Conservation (phyloP, 2,888 invertebrate species). For the Microplitis deprimator region DNA sequence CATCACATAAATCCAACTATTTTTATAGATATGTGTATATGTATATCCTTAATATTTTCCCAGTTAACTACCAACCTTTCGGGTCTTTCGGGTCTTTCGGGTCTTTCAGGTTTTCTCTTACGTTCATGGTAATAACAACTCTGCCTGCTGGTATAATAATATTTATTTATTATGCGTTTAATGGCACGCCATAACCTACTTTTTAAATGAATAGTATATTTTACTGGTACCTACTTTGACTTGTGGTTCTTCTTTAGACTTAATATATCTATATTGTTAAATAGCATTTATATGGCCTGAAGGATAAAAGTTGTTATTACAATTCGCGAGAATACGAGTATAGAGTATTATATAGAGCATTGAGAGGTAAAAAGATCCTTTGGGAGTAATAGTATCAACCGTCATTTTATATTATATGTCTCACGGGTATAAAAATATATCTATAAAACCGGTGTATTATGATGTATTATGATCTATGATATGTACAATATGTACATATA, state of each 20-base stretch:
- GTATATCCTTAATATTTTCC: conserved; percentile 23
- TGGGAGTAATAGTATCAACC: neutral
- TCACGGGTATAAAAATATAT: neutral
- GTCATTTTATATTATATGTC: neutral
- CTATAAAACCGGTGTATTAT: neutral
- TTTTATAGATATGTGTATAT: conserved; percentile 27
- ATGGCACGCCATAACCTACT: neutral
- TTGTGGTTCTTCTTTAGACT: no score
- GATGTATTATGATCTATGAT: no score
- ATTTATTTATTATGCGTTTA: no score
- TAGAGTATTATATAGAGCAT: neutral
- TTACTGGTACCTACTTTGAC: no score
- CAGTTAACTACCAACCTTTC: neutral
- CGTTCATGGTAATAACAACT: no score
- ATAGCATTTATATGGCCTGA: neutral
- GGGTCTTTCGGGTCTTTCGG: neutral
- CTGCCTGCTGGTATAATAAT: no score
- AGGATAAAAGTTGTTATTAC: neutral
- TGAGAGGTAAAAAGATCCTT: neutral
- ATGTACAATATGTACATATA: neutral
- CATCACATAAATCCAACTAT: conserved; percentile 18
- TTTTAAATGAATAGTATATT: neutral
- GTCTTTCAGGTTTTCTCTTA: neutral
- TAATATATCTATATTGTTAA: neutral
- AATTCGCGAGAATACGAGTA: neutral